A percentile compares a stretch with the other conserved stretches of the same genome.
Conservation (phyloP, 2,113 vertebrate species). For the Bujurquina vittata region DNA sequence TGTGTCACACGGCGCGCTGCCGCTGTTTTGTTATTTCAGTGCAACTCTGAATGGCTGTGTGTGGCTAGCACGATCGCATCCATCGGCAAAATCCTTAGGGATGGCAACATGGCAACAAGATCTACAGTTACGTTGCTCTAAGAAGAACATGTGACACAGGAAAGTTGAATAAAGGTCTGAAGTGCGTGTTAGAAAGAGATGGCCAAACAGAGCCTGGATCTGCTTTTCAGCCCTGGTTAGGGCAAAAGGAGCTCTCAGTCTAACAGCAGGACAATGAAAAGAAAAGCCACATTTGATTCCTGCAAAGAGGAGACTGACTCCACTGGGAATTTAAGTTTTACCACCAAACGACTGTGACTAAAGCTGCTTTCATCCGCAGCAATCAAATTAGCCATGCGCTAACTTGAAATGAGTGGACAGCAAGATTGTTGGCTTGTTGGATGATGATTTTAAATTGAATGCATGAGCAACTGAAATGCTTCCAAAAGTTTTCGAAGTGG, state of each 20-base stretch:
- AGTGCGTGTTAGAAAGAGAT: neutral
- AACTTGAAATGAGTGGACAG: slow-evolving; percentile 4
- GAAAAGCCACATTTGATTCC: neutral
- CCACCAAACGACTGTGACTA: neutral
- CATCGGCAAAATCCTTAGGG: neutral
- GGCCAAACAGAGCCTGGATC: neutral
- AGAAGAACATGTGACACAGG: neutral
- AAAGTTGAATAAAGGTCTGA: neutral
- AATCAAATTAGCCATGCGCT: neutral
- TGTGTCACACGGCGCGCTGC: neutral
- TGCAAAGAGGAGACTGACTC: neutral
- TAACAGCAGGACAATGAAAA: neutral
- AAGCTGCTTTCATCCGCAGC: neutral
- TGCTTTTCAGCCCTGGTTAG: neutral
- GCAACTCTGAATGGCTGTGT: slow-evolving; percentile 6
- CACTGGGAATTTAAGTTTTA: neutral
- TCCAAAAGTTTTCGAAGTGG: neutral
- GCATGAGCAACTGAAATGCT: slow-evolving; percentile 3
- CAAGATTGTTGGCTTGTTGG: neutral
- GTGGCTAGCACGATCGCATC: neutral
- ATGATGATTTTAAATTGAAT: slow-evolving; percentile 6
- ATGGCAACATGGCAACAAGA: neutral
- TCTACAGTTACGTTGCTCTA: neutral
- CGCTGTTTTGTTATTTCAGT: slow-evolving; percentile 20
- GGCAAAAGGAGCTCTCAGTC: too few relatives aligned